Base-by-base conservation (phyloP, 2,888 invertebrate genomes). In the Chironomus tentans region DNA sequence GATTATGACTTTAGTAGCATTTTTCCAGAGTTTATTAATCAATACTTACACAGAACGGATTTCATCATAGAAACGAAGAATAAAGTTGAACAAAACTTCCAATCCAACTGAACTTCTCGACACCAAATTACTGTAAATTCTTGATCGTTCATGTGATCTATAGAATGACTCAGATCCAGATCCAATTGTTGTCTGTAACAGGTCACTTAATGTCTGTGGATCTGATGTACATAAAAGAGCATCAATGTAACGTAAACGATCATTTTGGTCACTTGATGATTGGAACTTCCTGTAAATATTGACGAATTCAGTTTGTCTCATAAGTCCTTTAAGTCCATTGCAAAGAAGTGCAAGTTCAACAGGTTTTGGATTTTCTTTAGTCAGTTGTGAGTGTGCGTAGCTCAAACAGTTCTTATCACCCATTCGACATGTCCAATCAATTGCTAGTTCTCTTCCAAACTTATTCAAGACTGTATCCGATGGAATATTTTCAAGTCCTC, bases 1-100 rank as follows among this genome's bases (percentile, higher is more conserved):
- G n/a, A n/a, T n/a, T n/a, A n/a, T n/a, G n/a, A n/a, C n/a, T n/a
- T n/a, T n/a, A n/a, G n/a, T n/a, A n/a, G n/a, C n/a, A n/a, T n/a
- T n/a, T n/a, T n/a, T n/a, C n/a, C n/a, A n/a, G n/a, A n/a, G n/a
- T n/a, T n/a, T n/a, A n/a, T n/a, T n/a, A n/a, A 38, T 13, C 1
- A 15, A 15, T 13, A 24, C 68, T 15, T 68, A 68, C 68, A n/a
- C 5, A 1, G 2, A 3, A 5, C n/a, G 7, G 2, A 18, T n/a
- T n/a, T 72, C 72, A 18, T 72, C 46, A 24, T 15, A 38, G 24
- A 18, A 72, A 0, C 87, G 85, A 2, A 87, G 86, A 0, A 89
- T 80, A 78, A 85, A 86, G 69, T 88, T 88, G 24, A 62, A 4
- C 4, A 18, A 10, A 13, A 56, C 62, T n/a, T 18, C 15, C 5